phyloP scores from a whole-genome alignment of 2,113 vertebrate genomes.

The Excalfactoria chinensis region DNA sequence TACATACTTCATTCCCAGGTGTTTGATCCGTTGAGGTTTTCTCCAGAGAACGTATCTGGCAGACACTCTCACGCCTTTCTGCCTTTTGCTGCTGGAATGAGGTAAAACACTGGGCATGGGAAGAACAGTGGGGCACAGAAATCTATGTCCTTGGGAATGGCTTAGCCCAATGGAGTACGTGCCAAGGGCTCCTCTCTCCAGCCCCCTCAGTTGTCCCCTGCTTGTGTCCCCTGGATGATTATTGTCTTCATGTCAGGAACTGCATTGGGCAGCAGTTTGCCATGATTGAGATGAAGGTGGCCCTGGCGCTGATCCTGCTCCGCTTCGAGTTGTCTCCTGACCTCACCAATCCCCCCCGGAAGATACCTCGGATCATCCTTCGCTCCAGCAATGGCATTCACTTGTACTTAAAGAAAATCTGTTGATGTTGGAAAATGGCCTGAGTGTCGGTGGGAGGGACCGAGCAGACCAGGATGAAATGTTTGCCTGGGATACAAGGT shows the following conservation, averaged over 20 bases:
- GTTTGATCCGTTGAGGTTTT: conserved; percentile 86
- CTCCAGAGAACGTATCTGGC: conserved; percentile 80
- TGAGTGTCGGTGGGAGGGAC: background rate
- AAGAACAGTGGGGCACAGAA: background rate
- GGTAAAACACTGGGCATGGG: conserved; percentile 26
- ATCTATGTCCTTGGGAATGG: background rate
- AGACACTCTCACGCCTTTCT: conserved; percentile 85
- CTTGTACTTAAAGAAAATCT: conserved; percentile 78
- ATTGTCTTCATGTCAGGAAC: conserved; percentile 77
- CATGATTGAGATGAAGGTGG: conserved; percentile 89
- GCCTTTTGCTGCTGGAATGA: conserved; percentile 83
- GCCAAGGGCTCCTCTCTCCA: background rate
- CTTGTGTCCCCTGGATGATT: background rate
- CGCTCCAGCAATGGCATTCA: conserved; percentile 85
- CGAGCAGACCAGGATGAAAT: accelerated
- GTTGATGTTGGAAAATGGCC: background rate
- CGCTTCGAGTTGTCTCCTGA: conserved; percentile 81
- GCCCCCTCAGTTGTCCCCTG: background rate
- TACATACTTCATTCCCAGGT: conserved; percentile 67
- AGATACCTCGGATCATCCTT: conserved; percentile 76
- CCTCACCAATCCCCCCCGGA: conserved; percentile 60
- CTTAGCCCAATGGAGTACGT: background rate
- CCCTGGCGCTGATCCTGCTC: conserved; percentile 78
- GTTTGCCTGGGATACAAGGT: background rate
- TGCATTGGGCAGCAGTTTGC: conserved; percentile 92